These are phyloP conservation scores for Nyctereutes procyonoides DNA, from an alignment of 2,113 vertebrate species.

Conservation along the genomic window DNA sequence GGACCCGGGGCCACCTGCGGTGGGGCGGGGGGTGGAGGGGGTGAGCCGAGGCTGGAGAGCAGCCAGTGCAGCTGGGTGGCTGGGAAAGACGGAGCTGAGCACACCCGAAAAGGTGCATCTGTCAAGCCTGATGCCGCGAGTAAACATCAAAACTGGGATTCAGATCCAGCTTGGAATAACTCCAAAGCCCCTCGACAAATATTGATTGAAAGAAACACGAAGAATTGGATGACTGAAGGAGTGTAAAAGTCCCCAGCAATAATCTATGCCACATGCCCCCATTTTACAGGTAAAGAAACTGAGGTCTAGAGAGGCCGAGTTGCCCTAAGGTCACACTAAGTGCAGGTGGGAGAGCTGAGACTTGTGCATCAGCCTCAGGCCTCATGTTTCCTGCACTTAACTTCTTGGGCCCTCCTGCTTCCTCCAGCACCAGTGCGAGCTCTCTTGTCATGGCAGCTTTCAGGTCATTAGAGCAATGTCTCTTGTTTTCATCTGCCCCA, in stretches of 20 bases:
- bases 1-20: not conserved
- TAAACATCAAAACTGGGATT: not conserved
- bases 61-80: not conserved
- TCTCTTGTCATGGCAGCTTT: no score
- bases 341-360: not conserved
- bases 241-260: not conserved
- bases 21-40: no score
- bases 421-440: not conserved
- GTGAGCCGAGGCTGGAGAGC: fast-evolving
- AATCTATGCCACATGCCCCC: not conserved
- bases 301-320: not conserved
- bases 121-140: fast-evolving
- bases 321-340: not conserved
- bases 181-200: not conserved
- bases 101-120: not conserved
- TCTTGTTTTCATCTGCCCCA: not conserved
- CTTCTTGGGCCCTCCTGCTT: not conserved
- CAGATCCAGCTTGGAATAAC: not conserved
- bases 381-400: not conserved
- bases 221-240: not conserved
- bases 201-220: not conserved
- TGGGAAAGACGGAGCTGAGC: not conserved
- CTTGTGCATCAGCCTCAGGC: not conserved
- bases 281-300: not conserved
- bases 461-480: no score